These are phyloP conservation scores for Saguinus oedipus DNA, from an alignment of 2,797 vertebrate species.

Conservation along the genomic window DNA sequence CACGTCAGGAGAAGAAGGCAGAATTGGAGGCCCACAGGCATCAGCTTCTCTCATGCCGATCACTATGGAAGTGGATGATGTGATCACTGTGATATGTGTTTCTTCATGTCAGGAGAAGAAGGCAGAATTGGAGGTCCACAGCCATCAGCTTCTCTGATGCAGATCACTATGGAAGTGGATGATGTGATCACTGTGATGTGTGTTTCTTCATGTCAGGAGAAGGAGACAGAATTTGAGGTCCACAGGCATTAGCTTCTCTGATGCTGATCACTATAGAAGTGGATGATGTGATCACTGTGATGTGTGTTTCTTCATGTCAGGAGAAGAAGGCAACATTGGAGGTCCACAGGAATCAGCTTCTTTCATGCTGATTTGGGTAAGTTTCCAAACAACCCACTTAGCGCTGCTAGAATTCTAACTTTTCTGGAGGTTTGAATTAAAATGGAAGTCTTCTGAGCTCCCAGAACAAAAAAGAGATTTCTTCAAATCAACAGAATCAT, in stretches of 20 bases:
- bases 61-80: not conserved
- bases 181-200: accelerated
- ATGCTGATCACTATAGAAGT: not conserved
- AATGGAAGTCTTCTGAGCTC: not conserved
- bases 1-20: not conserved
- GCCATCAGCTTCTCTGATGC: too few species aligned
- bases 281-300: not conserved
- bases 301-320: accelerated
- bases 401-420: not conserved
- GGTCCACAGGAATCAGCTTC: too few species aligned
- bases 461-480: not conserved
- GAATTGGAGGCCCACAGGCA: too few species aligned
- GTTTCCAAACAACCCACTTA: not conserved
- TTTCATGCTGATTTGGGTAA: too few species aligned
- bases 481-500: not conserved
- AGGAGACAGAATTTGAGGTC: not conserved
- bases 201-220: not conserved
- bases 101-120: not conserved
- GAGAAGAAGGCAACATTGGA: not conserved
- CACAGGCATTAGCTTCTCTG: too few species aligned
- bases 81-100: accelerated
- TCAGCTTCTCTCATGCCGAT: too few species aligned
- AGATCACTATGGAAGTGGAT: not conserved
- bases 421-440: not conserved
- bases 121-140: too few species aligned